Conservation (phyloP, 1,140 invertebrate species). For the Drosophila trapezifrons region DNA sequence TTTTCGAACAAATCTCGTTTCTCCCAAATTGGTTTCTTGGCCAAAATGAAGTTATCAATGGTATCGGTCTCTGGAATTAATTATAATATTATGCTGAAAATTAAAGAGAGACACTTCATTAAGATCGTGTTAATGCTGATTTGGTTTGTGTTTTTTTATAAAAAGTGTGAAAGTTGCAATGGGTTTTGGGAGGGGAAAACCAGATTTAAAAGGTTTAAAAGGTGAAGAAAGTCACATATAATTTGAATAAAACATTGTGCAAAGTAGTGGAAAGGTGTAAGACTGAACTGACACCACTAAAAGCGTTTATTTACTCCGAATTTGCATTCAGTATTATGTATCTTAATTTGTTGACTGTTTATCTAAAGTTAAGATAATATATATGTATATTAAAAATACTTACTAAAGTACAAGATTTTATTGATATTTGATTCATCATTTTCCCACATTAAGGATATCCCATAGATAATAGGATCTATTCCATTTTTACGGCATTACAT, state of each 20-base stretch:
- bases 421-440: background rate
- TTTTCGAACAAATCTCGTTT: slow-evolving; percentile 44
- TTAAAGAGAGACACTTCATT: slow-evolving; percentile 73
- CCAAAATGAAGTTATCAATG: slow-evolving; percentile 55
- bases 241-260: slow-evolving; percentile 18
- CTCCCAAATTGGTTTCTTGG: slow-evolving; percentile 6
- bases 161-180: slow-evolving; percentile 71
- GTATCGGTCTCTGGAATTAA: slow-evolving; percentile 36
- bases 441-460: too few relatives aligned
- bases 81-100: slow-evolving; percentile 65
- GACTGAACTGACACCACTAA: background rate
- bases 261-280: background rate
- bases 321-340: background rate
- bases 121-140: slow-evolving; percentile 67
- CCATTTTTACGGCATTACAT: background rate
- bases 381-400: background rate
- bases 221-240: slow-evolving; percentile 37
- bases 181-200: background rate
- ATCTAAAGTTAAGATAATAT: too few relatives aligned
- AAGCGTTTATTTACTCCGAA: background rate
- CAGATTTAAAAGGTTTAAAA: slow-evolving; percentile 3
- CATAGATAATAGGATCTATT: background rate
- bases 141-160: slow-evolving; percentile 19
- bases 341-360: background rate
- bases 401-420: background rate